Base-by-base conservation (phyloP, 1,140 invertebrate species). In the Cheumatopsyche charites region DNA sequence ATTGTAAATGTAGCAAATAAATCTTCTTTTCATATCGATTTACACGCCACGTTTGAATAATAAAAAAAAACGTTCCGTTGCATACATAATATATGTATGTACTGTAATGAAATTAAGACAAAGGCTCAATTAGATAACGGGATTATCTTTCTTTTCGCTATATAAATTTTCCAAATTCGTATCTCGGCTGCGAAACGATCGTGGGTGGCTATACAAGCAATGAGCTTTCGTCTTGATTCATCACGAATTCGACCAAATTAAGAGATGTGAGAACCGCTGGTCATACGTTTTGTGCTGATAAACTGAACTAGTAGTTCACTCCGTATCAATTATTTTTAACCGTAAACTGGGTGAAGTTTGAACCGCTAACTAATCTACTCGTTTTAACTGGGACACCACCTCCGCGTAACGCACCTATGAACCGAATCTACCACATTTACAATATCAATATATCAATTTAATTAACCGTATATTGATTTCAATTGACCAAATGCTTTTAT, bases 321-420 rank as follows among this genome's bases (percentile, higher is more conserved):
- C 2, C 58, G 11, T 63, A 63, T 63, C 62, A 63, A 63, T 63
- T 63, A 63, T 63, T 42, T 63, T 42, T 41, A 63, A 63, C 62
- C 62, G 62, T 63, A 63, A 47, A 63, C 62, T 63, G 41, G 62
- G 29, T 63, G 29, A 63, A 41, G 62, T 63, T 63, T 43, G 11
- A 63, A 43, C 62, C 62, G 62, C 62, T 63, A 63, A 63, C 29
- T 63, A 63, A 63, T 63, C 29, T 26, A 43, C 62, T 43, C 19
- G 62, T 29, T 63, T 42, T 21, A 63, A 63, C 29, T 41, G 41
- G 62, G 29, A 63, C 62, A 21, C 15, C 9, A 42, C 29, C 19
- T 17, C 55, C 55, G 29, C 29, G 21, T 63, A 63, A 29, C n/a
- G 62, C 29, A 63, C 62, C 11, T 62, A 12, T 13, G 15, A 58